Conservation (phyloP, 2,797 vertebrate species). For the Siniperca undulata region DNA sequence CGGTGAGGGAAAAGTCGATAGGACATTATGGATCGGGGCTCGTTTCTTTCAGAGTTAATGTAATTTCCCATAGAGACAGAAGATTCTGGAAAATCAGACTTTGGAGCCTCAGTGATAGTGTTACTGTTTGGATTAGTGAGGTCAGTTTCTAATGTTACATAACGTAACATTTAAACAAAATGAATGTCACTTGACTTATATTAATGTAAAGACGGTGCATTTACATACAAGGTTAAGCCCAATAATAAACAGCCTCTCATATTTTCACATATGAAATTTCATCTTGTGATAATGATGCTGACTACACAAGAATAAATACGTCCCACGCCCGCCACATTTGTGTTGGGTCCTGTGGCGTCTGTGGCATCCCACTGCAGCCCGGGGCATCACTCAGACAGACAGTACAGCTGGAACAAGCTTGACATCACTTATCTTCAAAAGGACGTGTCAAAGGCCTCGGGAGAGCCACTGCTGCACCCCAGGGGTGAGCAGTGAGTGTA, state of each 20-base stretch:
- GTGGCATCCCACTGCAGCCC: conserved; percentile 31
- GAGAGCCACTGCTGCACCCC: conserved; percentile 6
- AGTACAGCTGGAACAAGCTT: conserved; percentile 33
- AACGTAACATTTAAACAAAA: background rate
- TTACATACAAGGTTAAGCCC: background rate
- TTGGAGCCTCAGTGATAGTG: background rate
- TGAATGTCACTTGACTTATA: background rate
- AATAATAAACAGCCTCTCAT: conserved; percentile 13
- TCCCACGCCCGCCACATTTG: background rate
- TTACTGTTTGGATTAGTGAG: background rate
- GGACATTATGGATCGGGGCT: background rate
- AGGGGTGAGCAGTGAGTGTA: background rate
- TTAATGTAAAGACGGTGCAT: background rate
- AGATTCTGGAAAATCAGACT: conserved; percentile 1
- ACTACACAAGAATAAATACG: conserved; percentile 13
- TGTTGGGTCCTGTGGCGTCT: conserved; percentile 10
- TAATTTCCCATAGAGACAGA: background rate
- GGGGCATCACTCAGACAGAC: conserved; percentile 20
- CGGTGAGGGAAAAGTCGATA: background rate
- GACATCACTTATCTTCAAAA: conserved; percentile 44
- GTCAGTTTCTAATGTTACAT: background rate
- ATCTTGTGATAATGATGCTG: conserved; percentile 25
- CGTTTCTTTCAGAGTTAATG: background rate
- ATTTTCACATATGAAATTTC: conserved; percentile 13
- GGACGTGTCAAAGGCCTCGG: conserved; percentile 22